Conservation (phyloP, 1,140 invertebrate genomes). For the Drosophila rhopaloa region DNA sequence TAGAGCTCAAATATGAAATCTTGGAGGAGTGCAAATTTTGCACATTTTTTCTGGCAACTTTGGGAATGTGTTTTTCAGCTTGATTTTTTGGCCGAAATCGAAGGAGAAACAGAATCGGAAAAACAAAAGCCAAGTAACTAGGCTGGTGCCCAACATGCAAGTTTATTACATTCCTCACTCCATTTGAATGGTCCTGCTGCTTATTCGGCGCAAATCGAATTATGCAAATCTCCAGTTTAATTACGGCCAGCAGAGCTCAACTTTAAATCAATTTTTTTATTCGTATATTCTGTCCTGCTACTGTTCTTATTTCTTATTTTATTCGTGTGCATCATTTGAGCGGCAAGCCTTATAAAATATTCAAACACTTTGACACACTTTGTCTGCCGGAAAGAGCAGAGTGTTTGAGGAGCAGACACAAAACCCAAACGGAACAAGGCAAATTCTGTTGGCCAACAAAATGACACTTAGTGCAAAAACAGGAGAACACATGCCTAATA, state of each 20-base stretch:
- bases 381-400: constrained; percentile 11
- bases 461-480: constrained; percentile 78
- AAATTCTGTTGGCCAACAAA: constrained; percentile 62
- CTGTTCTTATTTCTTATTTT: constrained; percentile 26
- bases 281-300: neutral
- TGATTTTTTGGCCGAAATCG: constrained; percentile 21
- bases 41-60: constrained; percentile 67
- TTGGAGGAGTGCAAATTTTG: constrained; percentile 68
- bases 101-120: constrained; percentile 25
- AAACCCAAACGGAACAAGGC: constrained; percentile 42
- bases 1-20: constrained; percentile 43
- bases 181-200: neutral
- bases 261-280: constrained; percentile 62
- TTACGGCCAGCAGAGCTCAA: constrained; percentile 44
- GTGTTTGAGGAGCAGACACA: constrained; percentile 14
- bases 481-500: constrained; percentile 79
- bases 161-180: constrained; percentile 52
- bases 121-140: constrained; percentile 29
- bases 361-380: constrained; percentile 64
- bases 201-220: constrained; percentile 46
- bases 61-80: constrained; percentile 52
- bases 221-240: constrained; percentile 66
- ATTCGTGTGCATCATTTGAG: constrained; percentile 58
- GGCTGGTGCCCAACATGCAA: constrained; percentile 9
- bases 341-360: constrained; percentile 52